Base-by-base conservation (phyloP, 2,888 invertebrate species). In the Spatulosminthurus flaviceps region DNA sequence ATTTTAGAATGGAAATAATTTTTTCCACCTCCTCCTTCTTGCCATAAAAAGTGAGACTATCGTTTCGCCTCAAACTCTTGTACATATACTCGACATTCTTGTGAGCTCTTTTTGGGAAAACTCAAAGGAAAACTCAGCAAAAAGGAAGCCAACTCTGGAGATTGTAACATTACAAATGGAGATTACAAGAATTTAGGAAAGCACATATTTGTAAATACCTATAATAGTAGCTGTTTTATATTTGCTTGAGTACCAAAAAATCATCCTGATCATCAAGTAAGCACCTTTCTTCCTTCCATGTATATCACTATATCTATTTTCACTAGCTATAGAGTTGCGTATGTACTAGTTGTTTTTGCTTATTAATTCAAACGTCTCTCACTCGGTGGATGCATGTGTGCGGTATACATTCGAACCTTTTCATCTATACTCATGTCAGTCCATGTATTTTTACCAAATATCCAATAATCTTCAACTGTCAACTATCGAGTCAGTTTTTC, bases 211-310 rank as follows among this genome's bases (percentile, higher is more conserved):
- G 16, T 51, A 51, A 5, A 51, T 51, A 51, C 16, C n/a, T n/a
- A n/a, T n/a, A n/a, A 51, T 19, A 13, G 51, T 51, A 51, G 51
- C 51, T 51, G 51, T 51, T 51, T 51, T 51, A 34, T 51, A 51
- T 51, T n/a, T 51, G 51, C 51, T 51, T 51, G 51, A 51, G 51
- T 51, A 51, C 51, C 51, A 51, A n/a, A 51, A 51, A 51, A 51
- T 19, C n/a, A 51, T 51, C 51, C 51, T 51, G 2, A 51, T 51
- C n/a, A n/a, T n/a, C 51, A 51, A 51, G 51, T 51, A 51, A 51
- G 51, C 5, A 51, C 16, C 51, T 13, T 51, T 51, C 51, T 51
- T 41, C 41, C 5, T 51, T 51, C 16, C 1, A 13, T 51, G n/a
- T 51, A n/a, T 51, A 51, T 51, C 1, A 13, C 1, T 51, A n/a